A percentile compares a stretch with the other conserved stretches of the same genome.
phyloP scores from a whole-genome alignment of 2,888 invertebrate genomes.

The Hydraecia micacea region DNA sequence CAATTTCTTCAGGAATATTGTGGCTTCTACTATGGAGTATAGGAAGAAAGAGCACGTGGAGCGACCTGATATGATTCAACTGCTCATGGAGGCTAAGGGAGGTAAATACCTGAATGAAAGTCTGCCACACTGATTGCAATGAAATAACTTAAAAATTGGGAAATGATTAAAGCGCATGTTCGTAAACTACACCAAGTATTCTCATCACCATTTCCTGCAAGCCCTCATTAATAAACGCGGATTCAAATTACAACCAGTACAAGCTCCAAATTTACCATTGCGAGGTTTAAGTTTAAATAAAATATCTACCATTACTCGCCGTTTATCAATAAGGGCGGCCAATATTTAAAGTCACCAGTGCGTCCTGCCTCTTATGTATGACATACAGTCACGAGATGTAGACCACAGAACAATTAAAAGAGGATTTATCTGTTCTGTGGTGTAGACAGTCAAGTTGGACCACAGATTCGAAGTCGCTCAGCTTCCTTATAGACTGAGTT shows the following conservation, averaged over 20 bases:
- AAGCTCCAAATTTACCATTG: neutral
- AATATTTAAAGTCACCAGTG: neutral
- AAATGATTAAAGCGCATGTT: neutral
- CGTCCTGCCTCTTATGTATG: neutral
- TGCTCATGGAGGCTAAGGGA: constrained; percentile 86
- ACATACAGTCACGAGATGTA: too few relatives aligned
- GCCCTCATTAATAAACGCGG: neutral
- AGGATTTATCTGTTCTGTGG: too few relatives aligned
- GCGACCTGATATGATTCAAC: constrained; percentile 90
- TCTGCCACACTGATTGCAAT: neutral
- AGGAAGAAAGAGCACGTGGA: constrained; percentile 86
- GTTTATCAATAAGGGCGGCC: too few relatives aligned
- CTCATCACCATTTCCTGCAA: too few relatives aligned
- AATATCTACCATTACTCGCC: neutral
- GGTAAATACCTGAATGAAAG: constrained; percentile 68
- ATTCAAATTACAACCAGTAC: neutral
- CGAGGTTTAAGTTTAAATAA: neutral
- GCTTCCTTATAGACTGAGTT: neutral
- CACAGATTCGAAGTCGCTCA: neutral
- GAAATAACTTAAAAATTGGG: too few relatives aligned
- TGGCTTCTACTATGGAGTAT: constrained; percentile 79
- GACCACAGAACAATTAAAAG: too few relatives aligned
- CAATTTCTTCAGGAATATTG: constrained; percentile 75
- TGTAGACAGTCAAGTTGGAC: neutral
- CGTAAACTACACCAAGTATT: neutral